A percentile compares a stretch with the other conserved stretches of the same genome.
Conservation (phyloP, 2,797 vertebrate species). For the Moxostoma hubbsi region DNA sequence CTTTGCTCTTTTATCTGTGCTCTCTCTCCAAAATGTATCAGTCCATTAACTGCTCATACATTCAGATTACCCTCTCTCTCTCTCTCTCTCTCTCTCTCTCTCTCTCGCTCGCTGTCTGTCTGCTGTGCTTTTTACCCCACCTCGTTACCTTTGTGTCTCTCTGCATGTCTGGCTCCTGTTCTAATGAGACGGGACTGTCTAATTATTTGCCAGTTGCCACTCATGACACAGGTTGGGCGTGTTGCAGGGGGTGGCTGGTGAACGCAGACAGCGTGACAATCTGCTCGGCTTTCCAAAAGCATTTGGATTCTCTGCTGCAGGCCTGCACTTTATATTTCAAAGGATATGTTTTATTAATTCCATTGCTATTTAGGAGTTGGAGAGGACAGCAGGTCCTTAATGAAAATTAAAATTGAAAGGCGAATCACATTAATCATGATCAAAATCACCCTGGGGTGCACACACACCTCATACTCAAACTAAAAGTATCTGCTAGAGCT, state of each 20-base stretch:
- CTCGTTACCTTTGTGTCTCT: background rate
- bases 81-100: background rate
- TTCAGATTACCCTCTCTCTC: background rate
- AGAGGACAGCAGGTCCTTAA: conserved; percentile 61
- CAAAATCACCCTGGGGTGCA: conserved; percentile 55
- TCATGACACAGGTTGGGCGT: conserved; percentile 23
- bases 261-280: conserved; percentile 22
- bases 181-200: conserved; percentile 31
- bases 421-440: conserved; percentile 60
- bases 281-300: conserved; percentile 41
- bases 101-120: background rate
- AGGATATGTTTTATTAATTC: conserved; percentile 66
- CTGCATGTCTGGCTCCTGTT: background rate
- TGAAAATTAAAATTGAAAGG: conserved; percentile 62
- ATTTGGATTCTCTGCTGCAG: conserved; percentile 44
- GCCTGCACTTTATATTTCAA: conserved; percentile 54
- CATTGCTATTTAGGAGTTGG: conserved; percentile 59
- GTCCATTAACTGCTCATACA: background rate
- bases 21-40: conserved; percentile 18
- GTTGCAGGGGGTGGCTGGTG: conserved; percentile 11
- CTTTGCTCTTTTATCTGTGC: background rate
- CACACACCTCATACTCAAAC: conserved; percentile 21
- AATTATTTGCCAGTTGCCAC: conserved; percentile 49
- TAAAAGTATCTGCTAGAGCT: background rate
- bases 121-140: background rate